These are phyloP conservation scores for Callipepla californica DNA, from an alignment of 2,113 vertebrate species.

Conservation along the genomic window DNA sequence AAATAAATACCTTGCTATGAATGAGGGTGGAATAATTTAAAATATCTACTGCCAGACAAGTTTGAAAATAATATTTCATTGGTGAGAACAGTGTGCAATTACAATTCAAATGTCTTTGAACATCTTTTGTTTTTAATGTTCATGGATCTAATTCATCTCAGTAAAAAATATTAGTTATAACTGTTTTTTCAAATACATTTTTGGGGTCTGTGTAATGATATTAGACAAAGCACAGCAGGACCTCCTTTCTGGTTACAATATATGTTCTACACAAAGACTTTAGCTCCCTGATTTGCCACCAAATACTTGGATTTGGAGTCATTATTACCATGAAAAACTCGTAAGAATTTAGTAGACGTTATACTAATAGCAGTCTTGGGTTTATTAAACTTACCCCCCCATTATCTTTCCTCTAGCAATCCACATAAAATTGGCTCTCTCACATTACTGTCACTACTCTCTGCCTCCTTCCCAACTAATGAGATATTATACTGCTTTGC, in stretches of 20 bases:
- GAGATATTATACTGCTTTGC: background rate
- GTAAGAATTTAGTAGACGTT: background rate
- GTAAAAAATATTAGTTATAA: background rate
- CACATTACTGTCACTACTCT: background rate
- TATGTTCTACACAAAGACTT: background rate
- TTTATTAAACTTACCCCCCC: conserved; percentile 23
- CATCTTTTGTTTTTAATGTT: background rate
- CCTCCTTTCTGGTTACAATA: background rate
- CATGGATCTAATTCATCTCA: background rate
- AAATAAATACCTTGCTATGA: background rate
- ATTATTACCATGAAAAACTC: background rate
- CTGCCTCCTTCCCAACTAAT: background rate
- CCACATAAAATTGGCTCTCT: background rate
- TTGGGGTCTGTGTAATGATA: background rate
- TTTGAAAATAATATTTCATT: background rate
- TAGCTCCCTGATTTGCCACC: background rate
- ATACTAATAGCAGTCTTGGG: background rate
- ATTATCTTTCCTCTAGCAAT: conserved; percentile 1
- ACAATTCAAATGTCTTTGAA: background rate
- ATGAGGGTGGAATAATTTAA: background rate
- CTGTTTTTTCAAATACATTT: background rate
- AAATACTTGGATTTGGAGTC: conserved; percentile 4
- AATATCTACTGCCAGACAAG: background rate
- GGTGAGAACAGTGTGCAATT: background rate
- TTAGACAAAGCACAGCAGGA: background rate